phyloP scores from a whole-genome alignment of 2,888 invertebrate species.

The Stictocephala bisonia region DNA sequence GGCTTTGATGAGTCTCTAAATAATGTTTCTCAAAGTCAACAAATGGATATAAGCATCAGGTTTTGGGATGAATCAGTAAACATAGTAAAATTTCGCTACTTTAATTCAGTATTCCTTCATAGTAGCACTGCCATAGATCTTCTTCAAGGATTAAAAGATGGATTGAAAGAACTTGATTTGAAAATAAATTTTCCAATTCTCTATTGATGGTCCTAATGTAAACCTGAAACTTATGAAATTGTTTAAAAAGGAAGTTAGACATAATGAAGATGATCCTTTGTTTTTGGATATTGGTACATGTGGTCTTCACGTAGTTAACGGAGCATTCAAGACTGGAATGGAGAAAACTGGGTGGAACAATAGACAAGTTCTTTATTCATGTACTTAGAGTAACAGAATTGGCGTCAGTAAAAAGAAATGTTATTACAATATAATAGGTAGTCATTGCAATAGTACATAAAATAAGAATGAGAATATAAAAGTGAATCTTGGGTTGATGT shows the following conservation, averaged over 20 bases:
- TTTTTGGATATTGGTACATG: slow-evolving; percentile 33
- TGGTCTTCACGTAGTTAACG: slow-evolving; percentile 37
- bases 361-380: too few relatives aligned
- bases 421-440: too few relatives aligned
- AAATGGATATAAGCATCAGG: slow-evolving; percentile 43
- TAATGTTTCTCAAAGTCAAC: slow-evolving; percentile 38
- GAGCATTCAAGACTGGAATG: slow-evolving; percentile 34
- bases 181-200: slow-evolving; percentile 43
- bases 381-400: too few relatives aligned
- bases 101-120: slow-evolving; percentile 34
- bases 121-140: neutral
- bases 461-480: too few relatives aligned
- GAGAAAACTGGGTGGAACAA: slow-evolving; percentile 34
- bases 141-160: neutral
- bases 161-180: slow-evolving; percentile 13
- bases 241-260: slow-evolving; percentile 34
- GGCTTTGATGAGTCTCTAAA: slow-evolving; percentile 47
- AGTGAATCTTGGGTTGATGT: too few relatives aligned
- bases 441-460: too few relatives aligned
- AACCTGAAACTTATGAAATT: slow-evolving; percentile 40
- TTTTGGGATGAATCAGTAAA: slow-evolving; percentile 41
- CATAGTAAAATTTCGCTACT: slow-evolving; percentile 33
- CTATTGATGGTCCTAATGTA: slow-evolving; percentile 47
- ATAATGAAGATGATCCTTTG: neutral
- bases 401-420: too few relatives aligned